Conservation (phyloP, 2,888 invertebrate genomes). For the Xylocampa areola region DNA sequence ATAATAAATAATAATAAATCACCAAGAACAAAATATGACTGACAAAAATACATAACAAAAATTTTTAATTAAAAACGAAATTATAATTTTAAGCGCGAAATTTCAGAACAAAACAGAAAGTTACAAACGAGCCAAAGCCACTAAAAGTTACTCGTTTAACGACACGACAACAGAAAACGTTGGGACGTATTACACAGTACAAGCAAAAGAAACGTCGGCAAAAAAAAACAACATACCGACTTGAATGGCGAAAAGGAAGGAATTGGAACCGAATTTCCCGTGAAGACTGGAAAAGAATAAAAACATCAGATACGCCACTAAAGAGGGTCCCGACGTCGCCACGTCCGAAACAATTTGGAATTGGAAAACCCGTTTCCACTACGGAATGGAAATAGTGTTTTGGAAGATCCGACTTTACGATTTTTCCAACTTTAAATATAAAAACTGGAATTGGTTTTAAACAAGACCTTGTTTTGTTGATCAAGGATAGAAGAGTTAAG, state of each 20-base stretch:
- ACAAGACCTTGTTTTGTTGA: too few species aligned
- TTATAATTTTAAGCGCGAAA: not conserved
- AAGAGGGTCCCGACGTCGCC: constrained; percentile 43
- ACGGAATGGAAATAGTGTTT: constrained; percentile 45
- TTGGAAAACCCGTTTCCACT: constrained; percentile 43
- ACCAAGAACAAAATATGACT: too few species aligned
- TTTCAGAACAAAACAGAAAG: constrained; percentile 4
- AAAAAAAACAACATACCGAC: constrained; percentile 40
- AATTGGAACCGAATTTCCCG: constrained; percentile 66
- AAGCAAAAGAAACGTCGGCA: constrained; percentile 20
- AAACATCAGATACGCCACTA: constrained; percentile 49
- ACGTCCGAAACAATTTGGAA: constrained; percentile 52
- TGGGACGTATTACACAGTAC: constrained; percentile 29
- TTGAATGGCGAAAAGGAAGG: constrained; percentile 50
- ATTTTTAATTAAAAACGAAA: not conserved
- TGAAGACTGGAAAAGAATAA: constrained; percentile 56
- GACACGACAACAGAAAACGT: constrained; percentile 21
- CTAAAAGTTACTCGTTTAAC: constrained; percentile 28
- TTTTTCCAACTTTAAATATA: constrained; percentile 18
- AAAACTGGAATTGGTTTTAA: constrained; percentile 5
- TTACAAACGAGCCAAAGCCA: constrained; percentile 2
- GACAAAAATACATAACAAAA: not conserved
- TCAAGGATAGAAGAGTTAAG: too few species aligned
- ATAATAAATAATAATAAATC: too few species aligned
- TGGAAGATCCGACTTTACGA: constrained; percentile 31